Evolutionary conservation across 1,140 invertebrate species (phyloP), one percentile per base, ranked within the genome.

Genomic region (Rhysida immarginata): DNA sequence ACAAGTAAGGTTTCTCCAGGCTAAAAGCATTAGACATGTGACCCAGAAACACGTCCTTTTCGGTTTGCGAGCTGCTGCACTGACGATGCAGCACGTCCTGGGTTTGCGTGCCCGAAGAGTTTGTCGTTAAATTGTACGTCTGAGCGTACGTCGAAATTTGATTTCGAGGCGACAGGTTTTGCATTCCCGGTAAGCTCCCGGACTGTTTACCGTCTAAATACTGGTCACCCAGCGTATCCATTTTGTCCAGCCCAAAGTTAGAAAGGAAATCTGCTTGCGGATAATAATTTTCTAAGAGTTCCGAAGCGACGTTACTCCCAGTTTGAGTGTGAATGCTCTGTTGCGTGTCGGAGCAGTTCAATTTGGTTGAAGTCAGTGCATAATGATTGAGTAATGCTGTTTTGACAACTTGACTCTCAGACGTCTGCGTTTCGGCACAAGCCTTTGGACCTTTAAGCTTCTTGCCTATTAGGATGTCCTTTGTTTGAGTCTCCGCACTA

Each of bases 41-140:
- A 26, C 49, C 49, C 2, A 51, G 26, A 25, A 51, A 51, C 3
- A 51, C 49, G 26, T 51, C 49, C 26, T 51, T 51, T 27, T 51
- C 49, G 8, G 49, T 51, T 11, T 24, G 24, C 16, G 49, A 51
- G 20, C 24, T 51, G 24, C 26, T 26, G 24, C 24, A 25, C 21
- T 51, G 13, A 5, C 13, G 24, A 8, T 46, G n/a, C n/a, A n/a
- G n/a, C n/a, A n/a, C n/a, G n/a, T n/a, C n/a, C n/a, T n/a, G n/a
- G 18, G 8, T 46, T 46, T 8, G 16, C 5, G 16, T 35, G 5
- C 5, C 5, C 5, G 29, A 35, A 16, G 5, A 35, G 5, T 8
- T 16, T 16, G 5, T 35, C 16, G 29, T 35, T 35, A 8, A 5
- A 35, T 5, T 11, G 5, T 5, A 5, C 23, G 18, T 46, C 20